Conservation (phyloP, 1,140 invertebrate genomes). For the Choristoneura fumiferana region DNA sequence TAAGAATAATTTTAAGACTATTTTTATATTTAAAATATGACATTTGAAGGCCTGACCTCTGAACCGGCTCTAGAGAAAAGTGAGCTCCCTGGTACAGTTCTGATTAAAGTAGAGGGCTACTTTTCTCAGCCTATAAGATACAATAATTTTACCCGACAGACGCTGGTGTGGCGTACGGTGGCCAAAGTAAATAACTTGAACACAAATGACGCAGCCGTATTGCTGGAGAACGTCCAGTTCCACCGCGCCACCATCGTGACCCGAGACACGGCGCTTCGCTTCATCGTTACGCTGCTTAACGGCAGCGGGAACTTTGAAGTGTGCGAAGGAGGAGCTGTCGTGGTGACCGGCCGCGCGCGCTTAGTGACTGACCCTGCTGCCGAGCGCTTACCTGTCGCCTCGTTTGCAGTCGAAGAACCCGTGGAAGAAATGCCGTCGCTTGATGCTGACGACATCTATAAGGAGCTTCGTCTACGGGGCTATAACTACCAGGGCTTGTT, state of each 20-base stretch:
- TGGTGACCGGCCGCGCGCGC: conserved; percentile 87
- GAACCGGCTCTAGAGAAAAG: no score
- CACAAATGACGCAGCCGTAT: conserved; percentile 88
- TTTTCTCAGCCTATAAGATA: no score
- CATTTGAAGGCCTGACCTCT: no score
- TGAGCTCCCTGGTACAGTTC: background rate
- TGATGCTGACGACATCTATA: conserved; percentile 91
- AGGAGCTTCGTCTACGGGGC: conserved; percentile 94
- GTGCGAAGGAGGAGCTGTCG: conserved; percentile 90
- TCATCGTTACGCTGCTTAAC: conserved; percentile 94
- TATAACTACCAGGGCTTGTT: conserved; percentile 96
- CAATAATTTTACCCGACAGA: conserved; percentile 53
- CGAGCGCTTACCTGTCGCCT: conserved; percentile 79
- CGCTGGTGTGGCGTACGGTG: conserved; percentile 94
- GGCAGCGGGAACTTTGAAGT: conserved; percentile 95
- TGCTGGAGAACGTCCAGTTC: conserved; percentile 93
- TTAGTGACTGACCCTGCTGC: conserved; percentile 72
- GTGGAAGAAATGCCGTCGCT: conserved; percentile 81
- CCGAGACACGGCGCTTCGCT: conserved; percentile 86
- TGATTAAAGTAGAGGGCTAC: background rate
- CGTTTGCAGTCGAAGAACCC: conserved; percentile 42
- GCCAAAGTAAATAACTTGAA: conserved; percentile 89
- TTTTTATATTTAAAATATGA: background rate
- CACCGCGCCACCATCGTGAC: conserved; percentile 95
- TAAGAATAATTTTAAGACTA: no score